Conservation (phyloP, 2,797 vertebrate genomes). For the Zalophus californianus region DNA sequence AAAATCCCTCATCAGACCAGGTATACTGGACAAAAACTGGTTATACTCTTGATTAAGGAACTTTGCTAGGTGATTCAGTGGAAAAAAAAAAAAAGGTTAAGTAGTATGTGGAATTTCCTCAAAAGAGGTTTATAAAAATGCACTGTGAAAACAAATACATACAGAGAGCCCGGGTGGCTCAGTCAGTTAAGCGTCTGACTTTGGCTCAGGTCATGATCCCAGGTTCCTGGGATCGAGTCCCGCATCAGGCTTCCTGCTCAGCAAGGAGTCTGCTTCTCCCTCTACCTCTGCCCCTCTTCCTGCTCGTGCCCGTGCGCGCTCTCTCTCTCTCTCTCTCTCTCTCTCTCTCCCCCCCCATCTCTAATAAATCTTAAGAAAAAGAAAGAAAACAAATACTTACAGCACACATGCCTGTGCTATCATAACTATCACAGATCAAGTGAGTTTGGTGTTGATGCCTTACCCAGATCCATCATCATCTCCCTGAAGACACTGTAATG, state of each 20-base stretch:
- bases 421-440: not conserved
- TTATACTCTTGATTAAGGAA: not conserved
- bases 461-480: not conserved
- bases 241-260: too few relatives aligned
- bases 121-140: not conserved
- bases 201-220: too few relatives aligned
- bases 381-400: not conserved
- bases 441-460: too few relatives aligned
- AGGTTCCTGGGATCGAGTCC: too few relatives aligned
- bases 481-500: not conserved
- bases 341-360: too few relatives aligned
- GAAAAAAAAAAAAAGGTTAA: not conserved
- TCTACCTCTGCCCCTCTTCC: too few relatives aligned
- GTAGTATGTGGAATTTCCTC: not conserved
- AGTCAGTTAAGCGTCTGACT: too few relatives aligned
- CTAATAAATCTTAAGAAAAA: not conserved
- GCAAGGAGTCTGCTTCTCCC: too few relatives aligned
- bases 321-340: too few relatives aligned
- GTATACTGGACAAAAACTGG: not conserved
- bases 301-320: too few relatives aligned
- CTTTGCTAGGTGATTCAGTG: not conserved
- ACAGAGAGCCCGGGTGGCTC: too few relatives aligned
- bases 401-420: accelerated
- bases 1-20: not conserved
- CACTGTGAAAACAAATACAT: not conserved